phyloP scores from a whole-genome alignment of 2,113 vertebrate genomes.

The Vulpes vulpes region DNA sequence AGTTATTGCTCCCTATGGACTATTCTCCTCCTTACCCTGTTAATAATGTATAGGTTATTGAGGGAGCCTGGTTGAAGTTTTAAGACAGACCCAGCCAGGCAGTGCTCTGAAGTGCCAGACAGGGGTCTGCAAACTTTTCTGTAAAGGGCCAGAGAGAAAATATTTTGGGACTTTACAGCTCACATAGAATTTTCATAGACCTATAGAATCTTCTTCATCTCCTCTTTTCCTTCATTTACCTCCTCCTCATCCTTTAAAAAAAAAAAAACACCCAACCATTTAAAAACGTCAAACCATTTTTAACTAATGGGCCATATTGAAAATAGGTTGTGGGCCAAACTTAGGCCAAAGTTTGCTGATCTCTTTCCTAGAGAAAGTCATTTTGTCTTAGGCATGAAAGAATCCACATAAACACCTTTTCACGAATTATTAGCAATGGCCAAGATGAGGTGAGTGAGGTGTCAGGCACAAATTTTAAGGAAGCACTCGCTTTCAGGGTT shows the following conservation, averaged over 20 bases:
- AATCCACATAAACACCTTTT: background rate
- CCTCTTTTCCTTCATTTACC: too few species aligned
- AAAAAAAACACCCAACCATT: background rate
- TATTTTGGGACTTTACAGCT: background rate
- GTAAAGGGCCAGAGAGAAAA: background rate
- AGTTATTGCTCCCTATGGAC: background rate
- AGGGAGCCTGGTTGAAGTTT: background rate
- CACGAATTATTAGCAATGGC: slow-evolving; percentile 11
- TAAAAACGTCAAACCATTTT: slow-evolving; percentile 26
- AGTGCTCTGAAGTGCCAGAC: background rate
- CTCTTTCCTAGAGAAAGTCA: background rate
- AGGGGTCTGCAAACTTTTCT: background rate
- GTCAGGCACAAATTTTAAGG: background rate
- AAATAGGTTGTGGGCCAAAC: background rate
- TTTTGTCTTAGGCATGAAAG: background rate
- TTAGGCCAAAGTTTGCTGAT: background rate
- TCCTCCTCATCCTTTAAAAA: background rate
- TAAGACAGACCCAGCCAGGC: background rate
- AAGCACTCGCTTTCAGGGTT: background rate
- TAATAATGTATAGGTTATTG: background rate
- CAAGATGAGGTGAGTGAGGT: background rate
- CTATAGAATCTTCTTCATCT: background rate
- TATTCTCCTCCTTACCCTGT: background rate
- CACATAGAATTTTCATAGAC: background rate
- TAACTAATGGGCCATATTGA: background rate